Percentiles rank a stretch among this genome's conserved stretches.
Evolutionary conservation across 2,888 invertebrate species (phyloP).

Genomic region (Microctonus hyperodae): DNA sequence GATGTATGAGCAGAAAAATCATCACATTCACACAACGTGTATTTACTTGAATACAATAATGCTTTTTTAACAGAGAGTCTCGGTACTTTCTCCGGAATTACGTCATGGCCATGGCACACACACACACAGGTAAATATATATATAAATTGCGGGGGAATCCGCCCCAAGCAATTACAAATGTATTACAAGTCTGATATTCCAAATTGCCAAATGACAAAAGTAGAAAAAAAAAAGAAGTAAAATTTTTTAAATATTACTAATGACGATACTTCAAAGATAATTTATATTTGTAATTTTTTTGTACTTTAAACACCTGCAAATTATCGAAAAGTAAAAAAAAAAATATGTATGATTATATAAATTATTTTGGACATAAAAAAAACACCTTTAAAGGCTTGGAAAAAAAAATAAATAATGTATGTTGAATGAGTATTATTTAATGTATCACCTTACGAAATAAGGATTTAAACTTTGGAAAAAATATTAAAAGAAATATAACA

Average conservation of each 20-base stretch:
- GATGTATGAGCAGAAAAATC: neutral
- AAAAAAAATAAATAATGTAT: neutral
- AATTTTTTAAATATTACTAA: neutral
- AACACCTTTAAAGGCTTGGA: neutral
- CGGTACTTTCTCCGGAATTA: constrained; percentile 17
- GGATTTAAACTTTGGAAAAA: no score
- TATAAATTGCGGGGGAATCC: neutral
- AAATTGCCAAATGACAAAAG: neutral
- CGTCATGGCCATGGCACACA: constrained; percentile 7
- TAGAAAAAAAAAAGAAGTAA: neutral
- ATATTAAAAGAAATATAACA: no score
- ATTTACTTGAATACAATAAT: constrained; percentile 4
- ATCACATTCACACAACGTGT: neutral
- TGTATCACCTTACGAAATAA: neutral
- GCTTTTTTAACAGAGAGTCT: neutral
- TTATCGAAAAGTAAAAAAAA: no score
- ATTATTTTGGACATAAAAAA: neutral
- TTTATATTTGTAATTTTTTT: no score
- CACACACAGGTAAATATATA: no score
- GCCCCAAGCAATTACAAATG: constrained; percentile 18
- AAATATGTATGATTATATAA: neutral
- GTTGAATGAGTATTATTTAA: no score
- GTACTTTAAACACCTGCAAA: neutral
- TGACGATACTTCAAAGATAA: neutral
- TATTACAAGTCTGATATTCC: neutral